Percentiles rank a stretch among this genome's conserved stretches.
Conservation (phyloP, 2,888 invertebrate species). For the Tinea semifulvella region DNA sequence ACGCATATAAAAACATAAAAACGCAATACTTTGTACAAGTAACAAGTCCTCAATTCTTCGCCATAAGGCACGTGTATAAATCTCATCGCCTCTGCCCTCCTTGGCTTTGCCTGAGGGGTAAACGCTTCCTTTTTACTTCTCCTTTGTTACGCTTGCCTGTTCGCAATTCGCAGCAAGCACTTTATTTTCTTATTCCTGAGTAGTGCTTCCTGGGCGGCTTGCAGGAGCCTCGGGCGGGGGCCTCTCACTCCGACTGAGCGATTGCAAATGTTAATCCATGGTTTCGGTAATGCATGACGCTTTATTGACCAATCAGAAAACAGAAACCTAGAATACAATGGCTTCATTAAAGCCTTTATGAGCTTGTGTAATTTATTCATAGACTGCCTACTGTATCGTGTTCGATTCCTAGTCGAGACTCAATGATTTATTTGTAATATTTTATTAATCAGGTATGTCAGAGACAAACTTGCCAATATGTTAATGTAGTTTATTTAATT, state of each 20-base stretch:
- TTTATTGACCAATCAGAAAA: too few relatives aligned
- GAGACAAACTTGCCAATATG: too few relatives aligned
- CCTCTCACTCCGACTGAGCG: not conserved
- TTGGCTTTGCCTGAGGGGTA: slow-evolving; percentile 37
- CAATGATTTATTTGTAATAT: too few relatives aligned
- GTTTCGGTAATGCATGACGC: not conserved
- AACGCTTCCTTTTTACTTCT: slow-evolving; percentile 60
- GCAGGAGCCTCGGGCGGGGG: slow-evolving; percentile 35
- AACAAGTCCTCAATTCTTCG: slow-evolving; percentile 9
- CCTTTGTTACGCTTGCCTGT: slow-evolving; percentile 62
- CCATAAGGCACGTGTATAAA: slow-evolving; percentile 49
- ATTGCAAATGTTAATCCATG: slow-evolving; percentile 6
- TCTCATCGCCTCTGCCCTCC: slow-evolving; percentile 28
- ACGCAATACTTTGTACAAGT: slow-evolving; percentile 5
- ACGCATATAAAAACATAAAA: too few relatives aligned
- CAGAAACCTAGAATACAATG: too few relatives aligned
- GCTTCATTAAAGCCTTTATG: too few relatives aligned
- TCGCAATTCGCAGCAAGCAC: slow-evolving; percentile 26
- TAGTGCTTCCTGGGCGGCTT: slow-evolving; percentile 63
- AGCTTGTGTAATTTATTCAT: too few relatives aligned
- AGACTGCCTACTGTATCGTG: too few relatives aligned
- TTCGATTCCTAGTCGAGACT: too few relatives aligned
- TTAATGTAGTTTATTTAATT: too few relatives aligned
- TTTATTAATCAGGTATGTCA: too few relatives aligned
- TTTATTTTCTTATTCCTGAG: slow-evolving; percentile 60